A percentile compares a stretch with the other conserved stretches of the same genome.
Evolutionary conservation across 2,113 vertebrate genomes (phyloP).

Genomic region (Colius striatus): DNA sequence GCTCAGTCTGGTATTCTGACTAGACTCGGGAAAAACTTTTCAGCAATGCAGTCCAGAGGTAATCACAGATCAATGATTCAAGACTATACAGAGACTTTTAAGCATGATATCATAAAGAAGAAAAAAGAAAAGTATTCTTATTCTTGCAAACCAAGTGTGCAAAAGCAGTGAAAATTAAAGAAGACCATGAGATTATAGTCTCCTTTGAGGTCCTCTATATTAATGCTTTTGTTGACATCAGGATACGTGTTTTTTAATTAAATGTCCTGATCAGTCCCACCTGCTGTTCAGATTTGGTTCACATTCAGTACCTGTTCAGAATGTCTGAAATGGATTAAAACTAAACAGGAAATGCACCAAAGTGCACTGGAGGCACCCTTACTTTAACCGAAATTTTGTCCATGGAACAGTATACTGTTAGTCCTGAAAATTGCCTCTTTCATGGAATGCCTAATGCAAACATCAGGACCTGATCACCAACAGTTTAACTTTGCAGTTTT

Average conservation of each 20-base stretch:
- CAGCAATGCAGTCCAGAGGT: neutral
- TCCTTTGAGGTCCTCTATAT: neutral
- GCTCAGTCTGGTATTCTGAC: neutral
- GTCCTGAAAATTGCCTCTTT: neutral
- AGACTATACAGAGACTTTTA: neutral
- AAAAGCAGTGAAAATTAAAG: neutral
- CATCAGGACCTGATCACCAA: neutral
- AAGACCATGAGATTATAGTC: neutral
- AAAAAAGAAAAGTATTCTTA: neutral
- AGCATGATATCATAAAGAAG: neutral
- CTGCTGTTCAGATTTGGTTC: neutral
- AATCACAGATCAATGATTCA: neutral
- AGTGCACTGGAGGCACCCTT: neutral
- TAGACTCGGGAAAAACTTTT: neutral
- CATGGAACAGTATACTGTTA: neutral
- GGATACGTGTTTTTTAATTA: neutral
- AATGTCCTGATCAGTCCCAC: neutral
- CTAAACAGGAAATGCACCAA: neutral
- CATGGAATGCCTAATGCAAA: neutral
- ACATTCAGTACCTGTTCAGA: neutral
- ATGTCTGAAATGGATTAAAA: neutral
- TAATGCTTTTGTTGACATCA: neutral
- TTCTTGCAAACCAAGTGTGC: neutral
- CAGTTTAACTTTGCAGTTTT: neutral
- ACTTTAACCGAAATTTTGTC: neutral